phyloP scores from a whole-genome alignment of 2,797 vertebrate species.

The Sandelia bainsii region DNA sequence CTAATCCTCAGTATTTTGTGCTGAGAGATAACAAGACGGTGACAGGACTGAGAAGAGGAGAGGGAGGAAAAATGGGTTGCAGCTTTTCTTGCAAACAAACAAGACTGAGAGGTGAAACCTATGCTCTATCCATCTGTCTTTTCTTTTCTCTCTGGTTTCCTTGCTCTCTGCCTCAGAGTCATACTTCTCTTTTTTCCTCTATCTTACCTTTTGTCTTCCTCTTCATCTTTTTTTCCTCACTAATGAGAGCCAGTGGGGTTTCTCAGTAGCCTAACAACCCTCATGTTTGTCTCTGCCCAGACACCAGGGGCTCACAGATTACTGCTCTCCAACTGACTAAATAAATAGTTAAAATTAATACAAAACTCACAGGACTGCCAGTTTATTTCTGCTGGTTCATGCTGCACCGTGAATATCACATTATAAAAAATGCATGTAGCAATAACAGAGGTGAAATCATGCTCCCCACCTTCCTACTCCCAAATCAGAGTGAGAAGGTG shows the following conservation, averaged over 20 bases:
- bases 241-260: constrained; percentile 83
- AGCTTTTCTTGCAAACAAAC: constrained; percentile 61
- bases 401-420: constrained; percentile 29
- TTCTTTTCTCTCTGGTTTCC: constrained; percentile 16
- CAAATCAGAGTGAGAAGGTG: neutral
- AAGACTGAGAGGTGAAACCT: constrained; percentile 56
- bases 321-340: constrained; percentile 59
- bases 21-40: constrained; percentile 64
- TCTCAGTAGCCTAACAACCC: constrained; percentile 72
- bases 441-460: constrained; percentile 3
- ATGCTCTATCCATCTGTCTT: constrained; percentile 59
- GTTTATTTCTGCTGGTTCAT: constrained; percentile 13
- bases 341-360: constrained; percentile 64
- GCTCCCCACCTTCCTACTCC: too few relatives aligned
- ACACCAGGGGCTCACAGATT: constrained; percentile 62
- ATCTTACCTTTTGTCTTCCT: constrained; percentile 45
- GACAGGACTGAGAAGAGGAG: constrained; percentile 42
- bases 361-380: constrained; percentile 40
- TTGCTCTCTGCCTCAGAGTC: constrained; percentile 25
- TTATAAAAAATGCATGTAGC: constrained; percentile 34
- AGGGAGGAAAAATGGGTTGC: constrained; percentile 35
- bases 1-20: constrained; percentile 71
- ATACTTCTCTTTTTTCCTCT: constrained; percentile 22
- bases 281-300: constrained; percentile 66
- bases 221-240: constrained; percentile 54